Conservation (phyloP, 2,888 invertebrate species). For the Gymnoscelis rufifasciata region DNA sequence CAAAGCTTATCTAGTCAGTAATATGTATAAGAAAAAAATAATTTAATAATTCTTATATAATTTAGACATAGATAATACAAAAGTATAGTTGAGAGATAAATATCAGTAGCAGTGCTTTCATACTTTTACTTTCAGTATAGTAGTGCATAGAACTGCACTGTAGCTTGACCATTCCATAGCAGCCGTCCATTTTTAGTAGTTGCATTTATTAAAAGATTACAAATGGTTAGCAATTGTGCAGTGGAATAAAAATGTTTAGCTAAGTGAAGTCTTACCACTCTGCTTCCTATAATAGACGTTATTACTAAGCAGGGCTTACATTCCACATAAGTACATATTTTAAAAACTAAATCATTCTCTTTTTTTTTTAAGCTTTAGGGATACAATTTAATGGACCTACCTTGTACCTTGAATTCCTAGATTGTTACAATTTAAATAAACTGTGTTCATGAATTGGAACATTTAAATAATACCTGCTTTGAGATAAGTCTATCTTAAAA, state of each 20-base stretch:
- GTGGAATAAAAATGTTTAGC: no score
- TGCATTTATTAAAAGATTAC: background rate
- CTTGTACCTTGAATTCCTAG: background rate
- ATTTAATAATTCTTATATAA: no score
- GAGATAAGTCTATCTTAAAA: background rate
- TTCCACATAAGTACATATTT: no score
- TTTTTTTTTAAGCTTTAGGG: no score
- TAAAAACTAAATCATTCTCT: no score
- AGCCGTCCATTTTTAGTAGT: conserved; percentile 46
- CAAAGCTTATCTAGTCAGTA: conserved; percentile 17
- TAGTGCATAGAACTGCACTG: conserved; percentile 25
- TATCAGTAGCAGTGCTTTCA: no score
- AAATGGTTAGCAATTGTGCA: background rate
- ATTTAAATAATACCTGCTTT: background rate
- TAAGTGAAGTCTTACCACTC: no score
- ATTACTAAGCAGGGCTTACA: no score
- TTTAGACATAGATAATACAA: no score
- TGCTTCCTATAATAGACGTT: no score
- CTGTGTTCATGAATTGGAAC: no score
- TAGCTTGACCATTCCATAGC: conserved; percentile 34
- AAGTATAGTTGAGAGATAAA: no score
- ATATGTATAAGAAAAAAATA: background rate
- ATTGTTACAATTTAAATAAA: background rate
- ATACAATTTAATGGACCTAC: background rate
- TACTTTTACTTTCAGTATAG: background rate